Percentiles rank a stretch among this genome's conserved stretches.
Evolutionary conservation across 2,888 invertebrate species (phyloP).

Genomic region (Ormyrus rosae): DNA sequence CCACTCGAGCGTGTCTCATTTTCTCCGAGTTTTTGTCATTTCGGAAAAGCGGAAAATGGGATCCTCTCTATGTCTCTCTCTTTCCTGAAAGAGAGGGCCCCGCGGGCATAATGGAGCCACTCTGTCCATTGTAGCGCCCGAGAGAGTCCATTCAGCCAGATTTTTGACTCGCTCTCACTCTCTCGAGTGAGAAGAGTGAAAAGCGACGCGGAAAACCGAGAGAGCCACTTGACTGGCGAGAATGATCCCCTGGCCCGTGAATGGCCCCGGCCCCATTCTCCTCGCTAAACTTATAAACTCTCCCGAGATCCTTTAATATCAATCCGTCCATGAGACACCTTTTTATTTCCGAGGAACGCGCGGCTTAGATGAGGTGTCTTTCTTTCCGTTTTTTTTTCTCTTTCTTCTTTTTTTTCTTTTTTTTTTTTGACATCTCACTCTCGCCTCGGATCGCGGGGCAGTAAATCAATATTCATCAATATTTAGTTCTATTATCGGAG

Average conservation of each 20-base stretch:
- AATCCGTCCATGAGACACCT: slow-evolving; percentile 40
- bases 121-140: background rate
- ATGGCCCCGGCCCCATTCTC: slow-evolving; percentile 58
- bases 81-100: slow-evolving; percentile 58
- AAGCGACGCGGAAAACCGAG: slow-evolving; percentile 55
- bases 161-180: slow-evolving; percentile 30
- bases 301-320: slow-evolving; percentile 40
- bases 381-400: background rate
- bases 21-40: slow-evolving; percentile 62
- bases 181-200: slow-evolving; percentile 35
- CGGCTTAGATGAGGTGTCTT: background rate
- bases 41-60: slow-evolving; percentile 66
- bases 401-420: too few species aligned
- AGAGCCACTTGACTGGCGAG: slow-evolving; percentile 64
- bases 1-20: slow-evolving; percentile 22
- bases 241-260: slow-evolving; percentile 56
- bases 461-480: slow-evolving; percentile 39
- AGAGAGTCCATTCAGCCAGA: slow-evolving; percentile 15
- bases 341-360: slow-evolving; percentile 30
- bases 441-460: background rate
- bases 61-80: slow-evolving; percentile 3
- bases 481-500: slow-evolving; percentile 33
- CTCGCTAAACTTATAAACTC: slow-evolving; percentile 15
- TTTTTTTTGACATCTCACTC: too few species aligned
- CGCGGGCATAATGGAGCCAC: slow-evolving; percentile 61